Conservation (phyloP, 2,888 invertebrate species). For the Orthonychiurus folsomi region DNA sequence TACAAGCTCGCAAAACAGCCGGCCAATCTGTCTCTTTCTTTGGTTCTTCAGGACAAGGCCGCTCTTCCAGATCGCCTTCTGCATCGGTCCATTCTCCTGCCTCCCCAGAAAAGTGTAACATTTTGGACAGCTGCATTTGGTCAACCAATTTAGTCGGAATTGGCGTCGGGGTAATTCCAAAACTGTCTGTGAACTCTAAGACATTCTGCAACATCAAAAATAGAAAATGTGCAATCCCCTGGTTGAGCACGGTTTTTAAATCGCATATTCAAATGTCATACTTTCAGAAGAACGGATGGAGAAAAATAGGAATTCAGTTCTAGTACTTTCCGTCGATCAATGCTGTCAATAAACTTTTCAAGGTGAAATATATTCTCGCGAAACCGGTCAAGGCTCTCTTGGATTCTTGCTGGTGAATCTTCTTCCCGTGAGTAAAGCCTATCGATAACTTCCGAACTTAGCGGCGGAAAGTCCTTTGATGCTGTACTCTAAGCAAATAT, state of each 20-base stretch:
- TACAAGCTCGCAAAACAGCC: constrained; percentile 22
- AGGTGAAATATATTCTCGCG: constrained; percentile 18
- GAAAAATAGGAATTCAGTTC: constrained; percentile 32
- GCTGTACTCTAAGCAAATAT: no score
- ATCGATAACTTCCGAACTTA: constrained; percentile 20
- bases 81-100: constrained; percentile 15
- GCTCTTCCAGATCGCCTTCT: constrained; percentile 9
- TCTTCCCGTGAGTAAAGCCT: constrained; percentile 29
- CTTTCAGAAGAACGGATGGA: constrained; percentile 21
- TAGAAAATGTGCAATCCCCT: neutral
- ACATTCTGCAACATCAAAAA: constrained; percentile 15
- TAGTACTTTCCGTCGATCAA: constrained; percentile 28
- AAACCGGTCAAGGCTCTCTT: constrained; percentile 28
- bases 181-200: constrained; percentile 22
- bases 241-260: neutral
- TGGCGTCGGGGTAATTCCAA: constrained; percentile 23
- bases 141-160: constrained; percentile 17
- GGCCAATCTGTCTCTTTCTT: constrained; percentile 24
- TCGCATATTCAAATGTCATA: constrained; percentile 6
- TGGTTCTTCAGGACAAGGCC: constrained; percentile 15
- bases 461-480: constrained; percentile 6
- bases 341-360: constrained; percentile 26
- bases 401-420: constrained; percentile 28
- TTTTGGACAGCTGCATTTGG: constrained; percentile 10
- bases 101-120: neutral